Conservation (phyloP, 64 coral and sea anemone species). For the Montipora foliosa region DNA sequence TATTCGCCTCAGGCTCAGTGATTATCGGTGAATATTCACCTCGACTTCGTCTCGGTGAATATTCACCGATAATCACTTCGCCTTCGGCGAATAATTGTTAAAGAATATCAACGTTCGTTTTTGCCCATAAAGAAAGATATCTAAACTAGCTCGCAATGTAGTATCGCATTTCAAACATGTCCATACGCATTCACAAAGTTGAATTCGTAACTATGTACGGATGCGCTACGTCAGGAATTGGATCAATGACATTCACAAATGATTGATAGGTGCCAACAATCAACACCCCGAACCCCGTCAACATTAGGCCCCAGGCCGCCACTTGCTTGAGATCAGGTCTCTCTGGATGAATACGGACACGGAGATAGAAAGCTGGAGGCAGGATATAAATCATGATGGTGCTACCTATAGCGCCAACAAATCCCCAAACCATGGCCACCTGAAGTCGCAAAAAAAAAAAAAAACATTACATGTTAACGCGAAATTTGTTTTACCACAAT, state of each 20-base stretch:
- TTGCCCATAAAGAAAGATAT: neutral
- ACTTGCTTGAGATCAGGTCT: conserved; percentile 85
- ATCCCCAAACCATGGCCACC: conserved; percentile 98
- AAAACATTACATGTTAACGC: too few relatives aligned
- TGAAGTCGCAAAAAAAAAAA: neutral
- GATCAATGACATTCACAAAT: conserved; percentile 77
- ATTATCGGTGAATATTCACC: too few relatives aligned
- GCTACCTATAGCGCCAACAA: conserved; percentile 83
- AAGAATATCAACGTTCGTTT: too few relatives aligned
- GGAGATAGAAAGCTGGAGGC: conserved; percentile 88
- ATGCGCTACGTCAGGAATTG: conserved; percentile 45
- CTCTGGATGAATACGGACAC: conserved; percentile 80
- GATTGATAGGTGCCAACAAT: conserved; percentile 93
- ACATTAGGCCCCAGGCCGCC: conserved; percentile 89
- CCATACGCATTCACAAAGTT: neutral
- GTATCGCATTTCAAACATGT: neutral
- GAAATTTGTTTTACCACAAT: too few relatives aligned
- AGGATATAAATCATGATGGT: conserved; percentile 87
- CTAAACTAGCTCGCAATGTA: neutral
- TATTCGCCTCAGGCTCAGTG: too few relatives aligned
- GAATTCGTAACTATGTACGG: neutral
- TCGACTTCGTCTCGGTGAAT: too few relatives aligned
- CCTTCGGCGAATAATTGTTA: too few relatives aligned
- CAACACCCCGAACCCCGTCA: conserved; percentile 63
- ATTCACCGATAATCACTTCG: too few relatives aligned